A percentile compares a stretch with the other conserved stretches of the same genome.
These are phyloP conservation scores for Otis tarda DNA, from an alignment of 2,113 vertebrate species.

Conservation along the genomic window DNA sequence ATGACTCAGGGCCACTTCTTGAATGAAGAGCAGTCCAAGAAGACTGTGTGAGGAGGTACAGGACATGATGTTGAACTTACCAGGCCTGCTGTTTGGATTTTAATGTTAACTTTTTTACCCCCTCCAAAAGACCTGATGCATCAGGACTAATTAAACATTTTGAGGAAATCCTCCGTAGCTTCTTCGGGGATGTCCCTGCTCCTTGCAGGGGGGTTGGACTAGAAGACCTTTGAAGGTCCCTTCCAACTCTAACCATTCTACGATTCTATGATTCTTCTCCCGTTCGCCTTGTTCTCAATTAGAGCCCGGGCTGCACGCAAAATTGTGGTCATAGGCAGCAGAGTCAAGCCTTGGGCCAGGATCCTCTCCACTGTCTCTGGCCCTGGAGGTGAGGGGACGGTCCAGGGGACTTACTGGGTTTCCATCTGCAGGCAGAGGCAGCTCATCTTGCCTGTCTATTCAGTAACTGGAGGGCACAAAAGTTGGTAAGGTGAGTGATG, in stretches of 20 bases:
- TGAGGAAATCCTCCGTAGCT: not conserved
- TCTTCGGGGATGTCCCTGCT: not conserved
- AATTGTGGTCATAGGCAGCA: not conserved
- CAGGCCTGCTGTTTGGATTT: not conserved
- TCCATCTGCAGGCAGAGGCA: not conserved
- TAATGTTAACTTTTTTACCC: not conserved
- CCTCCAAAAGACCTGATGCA: not conserved
- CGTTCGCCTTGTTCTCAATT: not conserved
- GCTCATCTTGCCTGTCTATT: not conserved
- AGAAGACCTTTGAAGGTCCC: too few species aligned
- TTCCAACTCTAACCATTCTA: too few species aligned
- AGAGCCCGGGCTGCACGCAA: not conserved
- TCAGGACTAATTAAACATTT: not conserved
- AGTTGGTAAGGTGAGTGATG: not conserved
- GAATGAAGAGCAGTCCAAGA: not conserved
- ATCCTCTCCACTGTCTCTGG: not conserved
- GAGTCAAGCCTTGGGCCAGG: not conserved
- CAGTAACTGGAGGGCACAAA: not conserved
- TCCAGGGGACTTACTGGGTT: not conserved
- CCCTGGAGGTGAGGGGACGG: not conserved
- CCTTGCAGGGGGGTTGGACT: too few species aligned
- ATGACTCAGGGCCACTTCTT: not conserved
- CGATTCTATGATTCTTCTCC: not conserved
- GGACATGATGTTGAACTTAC: not conserved
- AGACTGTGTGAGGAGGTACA: not conserved